These are phyloP conservation scores for Neoaliturus tenellus DNA, from an alignment of 2,888 invertebrate species.

Conservation along the genomic window DNA sequence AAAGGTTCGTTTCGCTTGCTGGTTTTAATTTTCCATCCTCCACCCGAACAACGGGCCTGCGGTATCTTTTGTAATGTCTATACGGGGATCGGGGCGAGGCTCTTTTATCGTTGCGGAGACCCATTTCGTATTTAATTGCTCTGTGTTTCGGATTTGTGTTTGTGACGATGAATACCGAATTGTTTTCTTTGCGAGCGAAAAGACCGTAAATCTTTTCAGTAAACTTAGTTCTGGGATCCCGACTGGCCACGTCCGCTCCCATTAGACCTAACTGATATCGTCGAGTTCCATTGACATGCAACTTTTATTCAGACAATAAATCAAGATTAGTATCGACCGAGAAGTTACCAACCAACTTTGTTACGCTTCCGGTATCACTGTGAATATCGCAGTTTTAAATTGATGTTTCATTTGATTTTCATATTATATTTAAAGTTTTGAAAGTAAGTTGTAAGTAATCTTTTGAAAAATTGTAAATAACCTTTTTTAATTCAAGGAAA, in stretches of 20 bases:
- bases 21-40: slow-evolving; percentile 33
- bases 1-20: slow-evolving; percentile 18
- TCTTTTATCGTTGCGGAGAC: slow-evolving; percentile 24
- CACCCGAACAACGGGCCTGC: slow-evolving; percentile 9
- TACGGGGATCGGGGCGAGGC: slow-evolving; percentile 2
- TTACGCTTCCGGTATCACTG: too few species aligned
- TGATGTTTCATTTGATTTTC: too few species aligned
- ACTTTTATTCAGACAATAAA: background rate
- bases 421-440: too few species aligned
- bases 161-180: background rate
- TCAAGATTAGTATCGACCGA: background rate
- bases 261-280: background rate
- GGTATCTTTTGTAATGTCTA: slow-evolving; percentile 27
- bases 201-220: slow-evolving; percentile 25
- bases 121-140: slow-evolving; percentile 29
- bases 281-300: background rate
- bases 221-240: background rate
- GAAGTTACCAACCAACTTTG: background rate
- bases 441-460: too few species aligned
- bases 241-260: background rate
- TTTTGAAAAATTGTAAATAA: too few species aligned
- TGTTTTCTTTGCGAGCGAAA: slow-evolving; percentile 20
- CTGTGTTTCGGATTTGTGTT: slow-evolving; percentile 28
- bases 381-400: too few species aligned
- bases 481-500: too few species aligned